Conservation (phyloP, 2,113 vertebrate species). For the Petaurus breviceps region DNA sequence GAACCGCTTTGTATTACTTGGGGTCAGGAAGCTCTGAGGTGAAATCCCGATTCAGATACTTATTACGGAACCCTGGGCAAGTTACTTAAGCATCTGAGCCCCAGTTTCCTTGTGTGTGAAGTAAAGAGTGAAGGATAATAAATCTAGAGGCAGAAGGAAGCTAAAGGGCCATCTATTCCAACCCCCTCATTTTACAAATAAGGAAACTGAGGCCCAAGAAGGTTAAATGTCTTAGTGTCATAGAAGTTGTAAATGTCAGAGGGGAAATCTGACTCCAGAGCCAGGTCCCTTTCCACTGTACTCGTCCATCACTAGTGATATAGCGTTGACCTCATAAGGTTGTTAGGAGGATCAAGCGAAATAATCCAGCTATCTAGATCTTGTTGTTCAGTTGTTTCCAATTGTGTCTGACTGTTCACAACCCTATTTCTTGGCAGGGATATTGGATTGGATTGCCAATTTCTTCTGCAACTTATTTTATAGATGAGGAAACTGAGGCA, state of each 20-base stretch:
- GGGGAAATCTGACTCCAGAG: not conserved
- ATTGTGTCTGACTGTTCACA: not conserved
- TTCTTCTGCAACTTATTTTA: not conserved
- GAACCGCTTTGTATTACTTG: not conserved
- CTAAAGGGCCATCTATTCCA: not conserved
- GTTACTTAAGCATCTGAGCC: not conserved
- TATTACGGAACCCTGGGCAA: not conserved
- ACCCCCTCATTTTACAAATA: not conserved
- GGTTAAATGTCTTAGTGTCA: not conserved
- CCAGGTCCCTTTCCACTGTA: not conserved
- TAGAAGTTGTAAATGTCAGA: not conserved
- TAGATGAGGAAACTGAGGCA: not conserved
- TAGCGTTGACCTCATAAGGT: not conserved
- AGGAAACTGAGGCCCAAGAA: not conserved
- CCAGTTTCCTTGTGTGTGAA: not conserved
- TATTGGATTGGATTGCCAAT: not conserved
- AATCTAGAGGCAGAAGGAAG: not conserved
- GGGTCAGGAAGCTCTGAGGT: not conserved
- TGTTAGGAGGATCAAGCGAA: not conserved
- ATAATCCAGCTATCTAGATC: not conserved
- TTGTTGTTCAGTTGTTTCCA: not conserved
- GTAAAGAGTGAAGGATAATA: not conserved
- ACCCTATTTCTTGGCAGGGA: not conserved
- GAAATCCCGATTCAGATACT: not conserved
- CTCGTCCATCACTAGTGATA: not conserved